Evolutionary conservation across 2,888 invertebrate species (phyloP).

Genomic region (Isoperla grammatica): DNA sequence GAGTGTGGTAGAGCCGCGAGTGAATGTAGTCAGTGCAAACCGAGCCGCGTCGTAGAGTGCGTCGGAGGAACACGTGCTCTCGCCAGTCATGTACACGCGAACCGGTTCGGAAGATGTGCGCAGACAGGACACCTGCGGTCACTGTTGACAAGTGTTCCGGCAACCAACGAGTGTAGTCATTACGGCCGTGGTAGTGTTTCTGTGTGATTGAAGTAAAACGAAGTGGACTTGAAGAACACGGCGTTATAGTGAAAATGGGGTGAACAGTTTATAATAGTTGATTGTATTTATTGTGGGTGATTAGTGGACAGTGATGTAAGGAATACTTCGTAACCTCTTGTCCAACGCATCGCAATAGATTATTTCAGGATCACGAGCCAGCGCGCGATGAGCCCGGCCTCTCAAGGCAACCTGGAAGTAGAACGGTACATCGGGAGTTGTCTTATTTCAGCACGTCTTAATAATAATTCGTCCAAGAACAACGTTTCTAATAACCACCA

Average conservation of each 20-base stretch:
- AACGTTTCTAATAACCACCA: slow-evolving; percentile 29
- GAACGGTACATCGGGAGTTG: slow-evolving; percentile 60
- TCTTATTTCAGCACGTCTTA: slow-evolving; percentile 45
- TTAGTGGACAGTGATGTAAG: too few relatives aligned
- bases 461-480: slow-evolving; percentile 38
- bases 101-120: background rate
- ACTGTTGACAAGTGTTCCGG: slow-evolving; percentile 32
- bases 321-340: too few relatives aligned
- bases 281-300: too few relatives aligned
- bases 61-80: slow-evolving; percentile 24
- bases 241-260: slow-evolving; percentile 22
- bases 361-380: slow-evolving; percentile 10
- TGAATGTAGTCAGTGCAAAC: slow-evolving; percentile 19
- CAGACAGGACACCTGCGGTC: slow-evolving; percentile 24
- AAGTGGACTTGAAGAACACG: background rate
- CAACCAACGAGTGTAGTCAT: slow-evolving; percentile 16
- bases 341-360: slow-evolving; percentile 6
- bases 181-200: background rate
- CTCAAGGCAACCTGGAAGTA: slow-evolving; percentile 53
- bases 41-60: slow-evolving; percentile 20
- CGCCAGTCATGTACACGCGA: background rate
- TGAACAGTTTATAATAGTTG: background rate
- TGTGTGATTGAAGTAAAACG: background rate
- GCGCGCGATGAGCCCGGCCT: slow-evolving; percentile 64
- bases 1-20: slow-evolving; percentile 24